Conservation (phyloP, 1,140 invertebrate species). For the Plectrocnemia conspersa region DNA sequence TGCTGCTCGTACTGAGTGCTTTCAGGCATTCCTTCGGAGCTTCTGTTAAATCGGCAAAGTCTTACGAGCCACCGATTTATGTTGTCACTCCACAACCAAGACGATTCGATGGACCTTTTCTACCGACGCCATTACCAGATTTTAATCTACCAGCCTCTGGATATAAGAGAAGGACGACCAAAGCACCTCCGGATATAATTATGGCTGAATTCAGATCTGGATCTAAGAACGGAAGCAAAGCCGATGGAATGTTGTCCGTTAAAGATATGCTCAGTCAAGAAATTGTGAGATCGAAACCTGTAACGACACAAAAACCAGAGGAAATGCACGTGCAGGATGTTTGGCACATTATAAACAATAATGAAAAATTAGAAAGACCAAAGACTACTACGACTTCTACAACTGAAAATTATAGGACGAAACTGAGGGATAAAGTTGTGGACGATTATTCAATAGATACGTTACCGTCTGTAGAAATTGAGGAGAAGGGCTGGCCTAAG, state of each 20-base stretch:
- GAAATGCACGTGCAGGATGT: constrained; percentile 27
- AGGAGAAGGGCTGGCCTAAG: constrained; percentile 7
- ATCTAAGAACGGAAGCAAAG: constrained; percentile 11
- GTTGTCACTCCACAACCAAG: constrained; percentile 28
- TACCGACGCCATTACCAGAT: constrained; percentile 28
- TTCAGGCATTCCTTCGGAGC: constrained; percentile 1
- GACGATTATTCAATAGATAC: constrained; percentile 20
- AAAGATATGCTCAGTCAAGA: constrained; percentile 31
- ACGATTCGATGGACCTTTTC: constrained; percentile 15
- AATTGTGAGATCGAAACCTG: constrained; percentile 14
- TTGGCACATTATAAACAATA: constrained; percentile 33
- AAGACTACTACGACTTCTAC: neutral
- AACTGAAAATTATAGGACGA: constrained; percentile 6
- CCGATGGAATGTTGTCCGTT: constrained; percentile 21
- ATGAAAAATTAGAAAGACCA: constrained; percentile 23
- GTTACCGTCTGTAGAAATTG: constrained; percentile 12
- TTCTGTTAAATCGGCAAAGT: constrained; percentile 20
- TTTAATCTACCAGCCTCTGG: neutral
- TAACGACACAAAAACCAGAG: constrained; percentile 1
- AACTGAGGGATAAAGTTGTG: neutral
- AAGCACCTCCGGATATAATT: constrained; percentile 24
- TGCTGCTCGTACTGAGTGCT: neutral
- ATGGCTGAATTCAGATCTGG: constrained; percentile 29
- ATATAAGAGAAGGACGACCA: neutral
- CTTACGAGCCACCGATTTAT: constrained; percentile 16